phyloP scores from a whole-genome alignment of 2,113 vertebrate species.

The Dendropsophus ebraccatus region DNA sequence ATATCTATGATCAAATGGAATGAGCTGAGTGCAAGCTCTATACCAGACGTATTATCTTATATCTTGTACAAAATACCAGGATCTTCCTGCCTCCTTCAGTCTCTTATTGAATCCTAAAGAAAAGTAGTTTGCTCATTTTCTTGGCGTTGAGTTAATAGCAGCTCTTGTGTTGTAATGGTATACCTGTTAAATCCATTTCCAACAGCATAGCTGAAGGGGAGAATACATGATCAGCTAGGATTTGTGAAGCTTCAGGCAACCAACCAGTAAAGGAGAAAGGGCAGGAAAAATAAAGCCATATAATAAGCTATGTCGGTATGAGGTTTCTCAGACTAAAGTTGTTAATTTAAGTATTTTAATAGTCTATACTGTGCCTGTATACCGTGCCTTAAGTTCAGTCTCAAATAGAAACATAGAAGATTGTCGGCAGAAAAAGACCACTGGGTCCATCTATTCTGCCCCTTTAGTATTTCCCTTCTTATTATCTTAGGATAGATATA shows the following conservation, averaged over 20 bases:
- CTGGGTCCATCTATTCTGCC: too few relatives aligned
- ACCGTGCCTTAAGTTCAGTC: not conserved
- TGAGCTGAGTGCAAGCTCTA: not conserved
- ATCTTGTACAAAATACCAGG: not conserved
- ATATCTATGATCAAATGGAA: not conserved
- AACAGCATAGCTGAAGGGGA: slow-evolving; percentile 8
- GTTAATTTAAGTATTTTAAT: not conserved
- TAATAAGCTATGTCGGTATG: not conserved
- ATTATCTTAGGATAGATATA: too few relatives aligned
- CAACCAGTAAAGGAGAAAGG: not conserved
- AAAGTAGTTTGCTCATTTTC: not conserved
- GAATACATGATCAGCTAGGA: not conserved
- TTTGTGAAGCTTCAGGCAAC: slow-evolving; percentile 10
- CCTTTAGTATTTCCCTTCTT: too few relatives aligned
- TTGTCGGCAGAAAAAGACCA: too few relatives aligned
- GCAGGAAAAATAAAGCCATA: not conserved
- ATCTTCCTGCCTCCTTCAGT: not conserved
- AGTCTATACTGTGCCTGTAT: not conserved
- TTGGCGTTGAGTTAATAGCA: not conserved
- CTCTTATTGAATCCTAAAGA: not conserved
- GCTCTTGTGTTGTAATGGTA: not conserved
- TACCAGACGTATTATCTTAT: not conserved
- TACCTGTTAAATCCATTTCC: not conserved
- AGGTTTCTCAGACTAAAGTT: not conserved
- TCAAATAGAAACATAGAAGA: not conserved